A percentile compares a stretch with the other conserved stretches of the same genome.
Conservation (phyloP, 2,888 invertebrate genomes). For the Kuschelorhynchus macadamiae region DNA sequence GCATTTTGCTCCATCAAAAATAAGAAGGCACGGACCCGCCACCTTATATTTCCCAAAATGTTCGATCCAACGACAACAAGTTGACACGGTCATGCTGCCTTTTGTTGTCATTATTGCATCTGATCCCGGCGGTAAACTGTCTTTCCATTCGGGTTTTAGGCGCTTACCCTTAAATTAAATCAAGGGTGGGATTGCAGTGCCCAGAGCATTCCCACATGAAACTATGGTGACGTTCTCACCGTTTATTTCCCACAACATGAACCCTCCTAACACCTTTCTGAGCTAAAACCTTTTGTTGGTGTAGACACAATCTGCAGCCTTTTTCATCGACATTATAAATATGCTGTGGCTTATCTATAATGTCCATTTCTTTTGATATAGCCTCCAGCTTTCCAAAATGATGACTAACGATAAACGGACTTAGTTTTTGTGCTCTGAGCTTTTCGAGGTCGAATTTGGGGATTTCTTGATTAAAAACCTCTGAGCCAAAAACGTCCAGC, state of each 20-base stretch:
- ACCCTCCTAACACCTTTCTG: no score
- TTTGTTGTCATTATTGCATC: constrained; percentile 51
- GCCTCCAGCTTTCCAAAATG: constrained; percentile 52
- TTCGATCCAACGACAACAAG: constrained; percentile 52
- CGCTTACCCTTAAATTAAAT: constrained; percentile 56
- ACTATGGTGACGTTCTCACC: constrained; percentile 59
- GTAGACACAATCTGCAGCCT: constrained; percentile 57
- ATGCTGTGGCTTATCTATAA: constrained; percentile 44
- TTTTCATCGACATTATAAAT: constrained; percentile 59
- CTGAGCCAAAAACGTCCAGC: no score
- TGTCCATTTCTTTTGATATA: constrained; percentile 7
- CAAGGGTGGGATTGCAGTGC: constrained; percentile 55
- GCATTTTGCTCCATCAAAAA: constrained; percentile 58
- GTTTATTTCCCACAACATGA: constrained; percentile 61
- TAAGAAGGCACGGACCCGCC: constrained; percentile 52
- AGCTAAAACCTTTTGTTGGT: no score
- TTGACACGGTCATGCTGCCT: constrained; percentile 53
- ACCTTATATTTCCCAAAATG: constrained; percentile 52
- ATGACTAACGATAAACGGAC: constrained; percentile 53
- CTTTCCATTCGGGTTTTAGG: constrained; percentile 51
- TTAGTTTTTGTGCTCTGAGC: constrained; percentile 57
- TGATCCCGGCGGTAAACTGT: constrained; percentile 51
- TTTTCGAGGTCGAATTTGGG: no score
- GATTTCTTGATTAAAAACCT: no score
- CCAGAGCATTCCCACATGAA: constrained; percentile 56